Evolutionary conservation across 2,888 invertebrate species (phyloP), one percentile per base, ranked within the genome.

Genomic region (Drosophila trichaetosa): DNA sequence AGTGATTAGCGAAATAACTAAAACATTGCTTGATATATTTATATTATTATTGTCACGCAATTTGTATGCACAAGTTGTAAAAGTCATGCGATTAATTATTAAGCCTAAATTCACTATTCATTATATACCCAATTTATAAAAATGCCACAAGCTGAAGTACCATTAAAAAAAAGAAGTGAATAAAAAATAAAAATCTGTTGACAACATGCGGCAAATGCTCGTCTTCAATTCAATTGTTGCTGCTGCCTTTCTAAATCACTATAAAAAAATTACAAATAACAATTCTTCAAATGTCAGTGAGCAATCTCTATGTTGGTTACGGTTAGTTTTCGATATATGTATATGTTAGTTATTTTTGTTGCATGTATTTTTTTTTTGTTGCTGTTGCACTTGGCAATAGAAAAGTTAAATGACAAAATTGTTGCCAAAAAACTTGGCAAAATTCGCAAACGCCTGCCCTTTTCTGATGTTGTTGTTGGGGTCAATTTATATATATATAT

Each of bases 251-350:
- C 84, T 82, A 82, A 83, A 86, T 72, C 57, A 73, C 52, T 58
- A 40, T 5, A 40, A 54, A 67, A 64, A 58, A 38, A 36, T 24
- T 18, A 8, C 46, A 51, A 58, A 59, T 56, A 60, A 54, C 76
- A 65, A 76, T 74, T 79, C 72, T 76, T 70, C 77, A 87, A 85
- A 87, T 87, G 88, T 87, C 86, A 87, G 66, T 83, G 74, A 70
- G 72, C 78, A 77, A 75, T 76, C 80, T 80, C 66, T 60, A 60
- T 58, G 66, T 69, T 64, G 40, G 51, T 16, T 56, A 48, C 52
- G 62, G n/a, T 53, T 58, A 31, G 52, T 53, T 58, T 58, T 33
- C 52, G 42, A 21, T 46, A 16, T n/a, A 62, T 24, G 36, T 31
- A 31, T 31, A 31, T 42, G 51, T 48, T 21, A 33, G 36, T 29